Conservation (phyloP, 2,113 vertebrate genomes). For the Entelurus aequoreus region DNA sequence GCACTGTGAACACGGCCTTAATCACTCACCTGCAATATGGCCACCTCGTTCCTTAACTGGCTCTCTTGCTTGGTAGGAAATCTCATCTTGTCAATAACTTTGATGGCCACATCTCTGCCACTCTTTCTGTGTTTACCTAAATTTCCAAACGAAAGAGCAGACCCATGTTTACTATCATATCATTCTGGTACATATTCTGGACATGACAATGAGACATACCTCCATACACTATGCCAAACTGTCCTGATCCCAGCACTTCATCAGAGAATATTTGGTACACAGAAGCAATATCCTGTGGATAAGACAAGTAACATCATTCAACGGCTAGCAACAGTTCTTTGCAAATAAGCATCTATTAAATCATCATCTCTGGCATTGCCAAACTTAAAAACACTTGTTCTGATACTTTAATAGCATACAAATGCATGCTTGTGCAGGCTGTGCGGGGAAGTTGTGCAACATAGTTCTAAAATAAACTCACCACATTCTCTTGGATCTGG, state of each 20-base stretch:
- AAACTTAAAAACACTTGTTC: constrained; percentile 24
- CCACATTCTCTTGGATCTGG: constrained; percentile 97
- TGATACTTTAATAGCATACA: constrained; percentile 23
- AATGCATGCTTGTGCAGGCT: constrained; percentile 24
- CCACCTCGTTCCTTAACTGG: constrained; percentile 96
- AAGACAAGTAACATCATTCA: constrained; percentile 21
- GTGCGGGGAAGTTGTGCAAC: constrained; percentile 48
- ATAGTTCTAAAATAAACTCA: constrained; percentile 64
- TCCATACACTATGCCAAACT: constrained; percentile 98
- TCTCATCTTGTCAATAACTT: constrained; percentile 98
- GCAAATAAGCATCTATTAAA: constrained; percentile 12
- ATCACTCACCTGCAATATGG: constrained; percentile 89
- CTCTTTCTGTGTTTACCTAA: constrained; percentile 96
- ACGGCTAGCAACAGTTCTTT: constrained; percentile 13
- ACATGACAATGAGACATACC: constrained; percentile 67
- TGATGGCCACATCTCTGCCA: constrained; percentile 97
- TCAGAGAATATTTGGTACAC: constrained; percentile 99
- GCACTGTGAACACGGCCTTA: too few relatives aligned
- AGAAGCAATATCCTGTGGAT: constrained; percentile 88
- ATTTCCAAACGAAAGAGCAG: not conserved
- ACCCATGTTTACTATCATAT: accelerated
- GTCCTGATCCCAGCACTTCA: constrained; percentile 95
- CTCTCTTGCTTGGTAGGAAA: constrained; percentile 99
- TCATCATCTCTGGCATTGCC: constrained; percentile 33
- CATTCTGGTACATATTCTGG: not conserved